These are phyloP conservation scores for Trochalopteron elliotii DNA, from an alignment of 2,113 vertebrate species.

Conservation along the genomic window DNA sequence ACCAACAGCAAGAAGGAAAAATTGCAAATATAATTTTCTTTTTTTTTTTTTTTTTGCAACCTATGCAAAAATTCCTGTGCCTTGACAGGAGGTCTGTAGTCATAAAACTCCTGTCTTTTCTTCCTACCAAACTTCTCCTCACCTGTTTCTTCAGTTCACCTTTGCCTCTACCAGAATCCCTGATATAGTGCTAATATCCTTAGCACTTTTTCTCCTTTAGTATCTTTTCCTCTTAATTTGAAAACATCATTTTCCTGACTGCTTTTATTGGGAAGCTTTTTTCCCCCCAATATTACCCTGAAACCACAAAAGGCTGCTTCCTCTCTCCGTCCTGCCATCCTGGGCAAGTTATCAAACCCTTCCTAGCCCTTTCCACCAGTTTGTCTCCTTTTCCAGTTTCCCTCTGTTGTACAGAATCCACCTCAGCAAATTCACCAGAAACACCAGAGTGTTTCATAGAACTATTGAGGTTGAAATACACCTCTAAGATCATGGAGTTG, in stretches of 20 bases:
- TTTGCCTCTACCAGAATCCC: not conserved
- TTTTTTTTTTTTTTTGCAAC: not conserved
- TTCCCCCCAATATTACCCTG: not conserved
- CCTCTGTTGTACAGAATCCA: not conserved
- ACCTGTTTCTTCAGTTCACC: not conserved
- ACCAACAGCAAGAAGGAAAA: not conserved
- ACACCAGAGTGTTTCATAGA: not conserved
- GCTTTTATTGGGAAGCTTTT: not conserved
- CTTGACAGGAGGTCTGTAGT: not conserved
- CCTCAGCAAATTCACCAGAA: not conserved
- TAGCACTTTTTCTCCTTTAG: not conserved
- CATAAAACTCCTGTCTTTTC: not conserved
- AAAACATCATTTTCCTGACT: not conserved
- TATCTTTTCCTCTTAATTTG: not conserved
- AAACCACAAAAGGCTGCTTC: not conserved
- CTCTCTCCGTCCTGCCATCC: not conserved
- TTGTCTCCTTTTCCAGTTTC: not conserved
- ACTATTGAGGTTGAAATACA: not conserved
- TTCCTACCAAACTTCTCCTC: not conserved
- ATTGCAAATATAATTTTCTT: not conserved
- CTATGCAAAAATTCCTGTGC: not conserved
- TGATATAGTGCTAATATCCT: not conserved
- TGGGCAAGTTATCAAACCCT: not conserved
- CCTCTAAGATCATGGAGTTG: not conserved
- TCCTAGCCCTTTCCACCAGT: not conserved